phyloP scores from a whole-genome alignment of 2,797 vertebrate species.

The Oreochromis mossambicus region DNA sequence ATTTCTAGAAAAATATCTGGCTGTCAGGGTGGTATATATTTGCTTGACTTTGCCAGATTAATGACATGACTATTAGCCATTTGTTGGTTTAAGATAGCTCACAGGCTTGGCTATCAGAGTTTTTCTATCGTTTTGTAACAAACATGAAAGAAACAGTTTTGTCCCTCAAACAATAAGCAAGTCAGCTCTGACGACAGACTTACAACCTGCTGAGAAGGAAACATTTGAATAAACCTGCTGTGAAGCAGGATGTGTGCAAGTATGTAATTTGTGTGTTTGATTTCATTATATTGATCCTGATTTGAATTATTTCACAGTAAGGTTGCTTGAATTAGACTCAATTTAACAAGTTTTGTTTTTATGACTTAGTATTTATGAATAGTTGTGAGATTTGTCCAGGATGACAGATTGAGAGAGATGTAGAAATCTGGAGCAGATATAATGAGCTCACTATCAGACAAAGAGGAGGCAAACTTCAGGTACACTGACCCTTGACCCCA shows the following conservation, averaged over 20 bases:
- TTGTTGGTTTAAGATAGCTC: neutral
- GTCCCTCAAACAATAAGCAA: neutral
- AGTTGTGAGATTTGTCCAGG: neutral
- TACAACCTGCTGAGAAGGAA: neutral
- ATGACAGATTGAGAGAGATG: neutral
- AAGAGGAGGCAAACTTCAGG: constrained; percentile 14
- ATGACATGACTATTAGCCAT: neutral
- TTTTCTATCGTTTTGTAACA: neutral
- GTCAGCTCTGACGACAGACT: neutral
- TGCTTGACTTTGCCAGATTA: neutral
- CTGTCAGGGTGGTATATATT: neutral
- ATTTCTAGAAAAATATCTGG: neutral
- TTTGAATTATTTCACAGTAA: neutral
- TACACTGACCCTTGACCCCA: neutral
- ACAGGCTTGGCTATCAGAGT: neutral
- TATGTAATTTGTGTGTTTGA: neutral
- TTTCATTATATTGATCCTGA: neutral
- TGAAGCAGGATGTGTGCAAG: neutral
- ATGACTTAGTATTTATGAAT: neutral
- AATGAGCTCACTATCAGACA: constrained; percentile 19
- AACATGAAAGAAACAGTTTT: neutral
- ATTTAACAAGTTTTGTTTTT: neutral
- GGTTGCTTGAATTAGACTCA: accelerated
- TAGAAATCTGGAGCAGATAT: neutral
- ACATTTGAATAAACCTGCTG: accelerated